Evolutionary conservation across 2,113 vertebrate genomes (phyloP).

Genomic region (Porphyrio hochstetteri): DNA sequence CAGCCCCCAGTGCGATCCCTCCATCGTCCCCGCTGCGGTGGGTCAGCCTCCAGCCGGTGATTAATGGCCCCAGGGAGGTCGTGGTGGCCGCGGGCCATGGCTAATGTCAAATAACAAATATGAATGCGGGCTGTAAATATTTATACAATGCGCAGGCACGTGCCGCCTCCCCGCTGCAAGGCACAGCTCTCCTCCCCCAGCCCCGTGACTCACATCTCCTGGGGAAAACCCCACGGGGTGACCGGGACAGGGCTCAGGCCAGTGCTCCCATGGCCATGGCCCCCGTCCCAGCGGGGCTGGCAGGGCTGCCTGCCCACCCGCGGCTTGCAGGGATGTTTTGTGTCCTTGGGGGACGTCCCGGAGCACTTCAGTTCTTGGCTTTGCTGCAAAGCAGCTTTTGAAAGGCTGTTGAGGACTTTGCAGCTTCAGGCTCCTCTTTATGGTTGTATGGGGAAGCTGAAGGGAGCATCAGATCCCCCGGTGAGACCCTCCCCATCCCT

Average conservation of each 20-base stretch:
- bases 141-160: slow-evolving; percentile 58
- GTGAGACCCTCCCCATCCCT: neutral
- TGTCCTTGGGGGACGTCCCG: neutral
- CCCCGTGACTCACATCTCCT: slow-evolving; percentile 21
- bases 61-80: slow-evolving; percentile 50
- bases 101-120: slow-evolving; percentile 68
- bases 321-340: neutral
- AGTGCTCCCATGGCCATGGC: neutral
- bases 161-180: slow-evolving; percentile 37
- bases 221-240: neutral
- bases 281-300: neutral
- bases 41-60: slow-evolving; percentile 40
- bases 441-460: neutral
- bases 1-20: neutral
- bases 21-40: neutral
- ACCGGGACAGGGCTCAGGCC: neutral
- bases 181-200: slow-evolving; percentile 7
- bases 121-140: slow-evolving; percentile 70
- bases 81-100: slow-evolving; percentile 59
- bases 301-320: neutral
- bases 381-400: neutral
- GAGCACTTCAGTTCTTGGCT: neutral
- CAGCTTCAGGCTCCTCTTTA: neutral
- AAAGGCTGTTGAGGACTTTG: neutral
- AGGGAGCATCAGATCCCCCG: neutral